phyloP scores from a whole-genome alignment of 2,797 vertebrate species.

The Nyctibius grandis region DNA sequence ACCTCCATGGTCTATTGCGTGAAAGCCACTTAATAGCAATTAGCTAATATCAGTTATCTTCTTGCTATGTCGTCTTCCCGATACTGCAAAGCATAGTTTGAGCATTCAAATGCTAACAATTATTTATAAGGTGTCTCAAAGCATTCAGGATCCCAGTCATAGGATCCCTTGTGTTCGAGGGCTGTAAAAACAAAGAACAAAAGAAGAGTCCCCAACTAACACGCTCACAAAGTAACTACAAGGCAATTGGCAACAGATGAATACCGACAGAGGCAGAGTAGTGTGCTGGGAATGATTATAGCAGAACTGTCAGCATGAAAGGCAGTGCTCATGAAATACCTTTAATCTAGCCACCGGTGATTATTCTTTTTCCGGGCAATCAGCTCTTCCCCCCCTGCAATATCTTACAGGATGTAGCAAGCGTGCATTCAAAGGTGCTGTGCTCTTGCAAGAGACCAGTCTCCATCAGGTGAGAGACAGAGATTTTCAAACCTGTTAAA shows the following conservation, averaged over 20 bases:
- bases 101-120: background rate
- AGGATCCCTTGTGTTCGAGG: background rate
- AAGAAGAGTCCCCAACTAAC: conserved; percentile 24
- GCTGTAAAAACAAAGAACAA: conserved; percentile 24
- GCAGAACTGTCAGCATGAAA: conserved; percentile 41
- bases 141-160: background rate
- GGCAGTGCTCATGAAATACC: conserved; percentile 23
- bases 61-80: background rate
- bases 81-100: background rate
- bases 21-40: background rate
- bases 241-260: conserved; percentile 61
- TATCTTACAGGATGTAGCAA: background rate
- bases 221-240: background rate
- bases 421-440: background rate
- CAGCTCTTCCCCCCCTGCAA: background rate
- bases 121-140: conserved; percentile 29
- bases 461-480: conserved; percentile 12
- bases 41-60: background rate
- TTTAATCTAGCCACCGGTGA: conserved; percentile 32
- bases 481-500: background rate
- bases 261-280: background rate
- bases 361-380: conserved; percentile 36
- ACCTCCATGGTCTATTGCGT: background rate
- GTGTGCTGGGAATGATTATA: conserved; percentile 47
- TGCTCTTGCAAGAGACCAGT: background rate